Percentiles rank a stretch among this genome's conserved stretches.
These are phyloP conservation scores for Melanotaenia maccullochi DNA, from an alignment of 2,797 vertebrate genomes.

Conservation along the genomic window DNA sequence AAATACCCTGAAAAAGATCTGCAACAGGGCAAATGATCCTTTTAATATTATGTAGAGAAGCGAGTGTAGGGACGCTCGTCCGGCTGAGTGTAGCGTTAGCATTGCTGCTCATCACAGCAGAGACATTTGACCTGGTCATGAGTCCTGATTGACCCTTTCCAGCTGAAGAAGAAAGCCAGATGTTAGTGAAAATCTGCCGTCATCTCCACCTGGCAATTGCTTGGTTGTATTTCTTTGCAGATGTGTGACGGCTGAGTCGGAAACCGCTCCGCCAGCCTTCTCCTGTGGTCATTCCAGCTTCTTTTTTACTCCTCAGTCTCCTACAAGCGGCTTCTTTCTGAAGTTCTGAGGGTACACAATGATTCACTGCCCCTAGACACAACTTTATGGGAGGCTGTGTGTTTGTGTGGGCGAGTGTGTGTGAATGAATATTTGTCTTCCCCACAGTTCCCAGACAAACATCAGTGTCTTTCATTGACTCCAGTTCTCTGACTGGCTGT, in stretches of 20 bases:
- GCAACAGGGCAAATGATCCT: background rate
- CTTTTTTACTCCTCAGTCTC: slow-evolving; percentile 38
- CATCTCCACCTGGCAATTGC: slow-evolving; percentile 24
- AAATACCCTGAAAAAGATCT: background rate
- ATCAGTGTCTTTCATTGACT: slow-evolving; percentile 63
- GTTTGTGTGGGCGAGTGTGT: slow-evolving; percentile 3
- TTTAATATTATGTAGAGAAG: background rate
- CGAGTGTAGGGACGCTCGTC: background rate
- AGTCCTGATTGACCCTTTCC: background rate
- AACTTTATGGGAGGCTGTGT: slow-evolving; percentile 26
- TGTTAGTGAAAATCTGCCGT: slow-evolving; percentile 30
- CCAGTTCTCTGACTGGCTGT: slow-evolving; percentile 55
- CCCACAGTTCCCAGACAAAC: slow-evolving; percentile 53
- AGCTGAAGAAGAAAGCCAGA: background rate
- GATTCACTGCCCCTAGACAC: slow-evolving; percentile 54
- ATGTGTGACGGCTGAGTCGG: background rate
- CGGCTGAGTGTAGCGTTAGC: background rate
- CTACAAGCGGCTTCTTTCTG: slow-evolving; percentile 57
- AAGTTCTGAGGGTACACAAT: slow-evolving; percentile 44
- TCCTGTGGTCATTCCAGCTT: slow-evolving; percentile 17
- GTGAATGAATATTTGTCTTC: slow-evolving; percentile 23
- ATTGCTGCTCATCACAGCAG: background rate
- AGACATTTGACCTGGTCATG: background rate
- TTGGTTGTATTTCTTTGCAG: background rate
- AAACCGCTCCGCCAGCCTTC: slow-evolving; percentile 35